Evolutionary conservation across 2,888 invertebrate species (phyloP).

Genomic region (Melinaea menophilus): DNA sequence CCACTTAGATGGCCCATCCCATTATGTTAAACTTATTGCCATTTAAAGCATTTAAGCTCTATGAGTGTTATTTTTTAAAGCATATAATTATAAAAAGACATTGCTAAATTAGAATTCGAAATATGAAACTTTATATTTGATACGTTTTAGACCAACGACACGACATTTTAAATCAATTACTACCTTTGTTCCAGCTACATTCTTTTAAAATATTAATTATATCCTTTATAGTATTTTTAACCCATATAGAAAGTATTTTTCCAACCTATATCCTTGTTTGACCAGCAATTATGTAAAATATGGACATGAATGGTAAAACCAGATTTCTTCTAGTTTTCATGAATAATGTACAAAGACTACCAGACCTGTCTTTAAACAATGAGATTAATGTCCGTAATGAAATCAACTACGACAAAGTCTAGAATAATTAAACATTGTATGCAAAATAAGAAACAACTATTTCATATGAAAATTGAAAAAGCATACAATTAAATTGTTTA

Average conservation of each 20-base stretch:
- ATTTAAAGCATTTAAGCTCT: too few relatives aligned
- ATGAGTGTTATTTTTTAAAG: too few relatives aligned
- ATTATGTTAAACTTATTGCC: too few relatives aligned
- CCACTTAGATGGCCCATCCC: too few relatives aligned
- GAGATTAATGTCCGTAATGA: constrained; percentile 14
- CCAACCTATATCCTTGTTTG: constrained; percentile 12
- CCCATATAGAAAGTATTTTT: not conserved
- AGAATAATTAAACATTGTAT: not conserved
- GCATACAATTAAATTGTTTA: not conserved
- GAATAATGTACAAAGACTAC: constrained; percentile 9
- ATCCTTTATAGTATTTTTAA: not conserved
- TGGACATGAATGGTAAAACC: constrained; percentile 13
- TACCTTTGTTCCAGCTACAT: too few relatives aligned
- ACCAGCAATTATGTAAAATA: constrained; percentile 12
- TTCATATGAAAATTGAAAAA: not conserved
- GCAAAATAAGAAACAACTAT: constrained; percentile 2
- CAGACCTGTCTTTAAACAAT: constrained; percentile 15
- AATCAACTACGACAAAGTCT: constrained; percentile 10
- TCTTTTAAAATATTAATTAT: too few relatives aligned
- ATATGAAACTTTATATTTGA: too few relatives aligned
- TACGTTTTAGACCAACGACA: too few relatives aligned
- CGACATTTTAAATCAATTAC: too few relatives aligned
- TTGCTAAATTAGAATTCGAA: too few relatives aligned
- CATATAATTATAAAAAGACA: too few relatives aligned
- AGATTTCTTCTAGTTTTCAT: constrained; percentile 7